Evolutionary conservation across 2,888 invertebrate genomes (phyloP).

Genomic region (Cancer borealis): DNA sequence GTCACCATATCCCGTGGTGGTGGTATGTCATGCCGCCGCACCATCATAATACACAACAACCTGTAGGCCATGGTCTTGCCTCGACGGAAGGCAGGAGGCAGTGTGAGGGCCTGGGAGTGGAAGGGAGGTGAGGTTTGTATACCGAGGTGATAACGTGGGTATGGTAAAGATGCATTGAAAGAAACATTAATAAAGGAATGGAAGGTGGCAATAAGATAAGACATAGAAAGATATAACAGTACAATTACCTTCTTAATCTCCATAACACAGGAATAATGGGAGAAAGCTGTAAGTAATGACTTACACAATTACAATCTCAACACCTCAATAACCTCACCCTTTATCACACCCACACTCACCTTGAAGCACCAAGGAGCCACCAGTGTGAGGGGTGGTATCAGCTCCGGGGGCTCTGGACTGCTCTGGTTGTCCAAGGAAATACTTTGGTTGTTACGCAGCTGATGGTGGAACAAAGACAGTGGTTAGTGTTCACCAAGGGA

Average conservation of each 20-base stretch:
- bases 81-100: conserved; percentile 86
- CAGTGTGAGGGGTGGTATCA: conserved; percentile 91
- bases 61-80: conserved; percentile 94
- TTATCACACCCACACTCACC: conserved; percentile 73
- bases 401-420: conserved; percentile 87
- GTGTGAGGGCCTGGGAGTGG: conserved; percentile 83
- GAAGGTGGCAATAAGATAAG: neutral
- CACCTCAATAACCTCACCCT: neutral
- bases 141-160: neutral
- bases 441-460: conserved; percentile 85
- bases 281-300: too few relatives aligned
- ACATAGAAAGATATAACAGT: neutral
- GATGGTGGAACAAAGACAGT: conserved; percentile 70
- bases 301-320: too few relatives aligned
- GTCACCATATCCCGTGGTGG: conserved; percentile 86
- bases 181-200: neutral
- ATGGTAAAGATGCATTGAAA: neutral
- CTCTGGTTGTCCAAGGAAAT: conserved; percentile 83
- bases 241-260: too few relatives aligned
- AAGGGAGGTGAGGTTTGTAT: neutral
- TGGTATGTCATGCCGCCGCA: conserved; percentile 89
- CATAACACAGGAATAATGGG: too few relatives aligned
- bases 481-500: neutral
- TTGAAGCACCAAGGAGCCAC: conserved; percentile 97
- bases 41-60: conserved; percentile 88